phyloP scores from a whole-genome alignment of 2,113 vertebrate species.

The Macrotis lagotis region DNA sequence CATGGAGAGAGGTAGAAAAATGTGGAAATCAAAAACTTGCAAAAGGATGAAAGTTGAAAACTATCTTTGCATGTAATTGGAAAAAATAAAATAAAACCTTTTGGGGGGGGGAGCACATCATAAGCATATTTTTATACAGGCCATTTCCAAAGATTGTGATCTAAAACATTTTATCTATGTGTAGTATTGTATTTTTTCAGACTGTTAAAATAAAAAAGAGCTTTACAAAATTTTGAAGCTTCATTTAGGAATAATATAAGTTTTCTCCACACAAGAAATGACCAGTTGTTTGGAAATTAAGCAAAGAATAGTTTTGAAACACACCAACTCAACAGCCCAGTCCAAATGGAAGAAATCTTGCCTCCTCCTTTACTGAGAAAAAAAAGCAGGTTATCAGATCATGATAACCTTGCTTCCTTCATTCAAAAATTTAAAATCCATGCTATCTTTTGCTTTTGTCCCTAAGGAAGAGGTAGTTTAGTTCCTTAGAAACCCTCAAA shows the following conservation, averaged over 20 bases:
- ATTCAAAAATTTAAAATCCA: background rate
- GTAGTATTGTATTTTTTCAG: background rate
- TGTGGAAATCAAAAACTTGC: too few relatives aligned
- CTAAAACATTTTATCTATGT: background rate
- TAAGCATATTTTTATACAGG: background rate
- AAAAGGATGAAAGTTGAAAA: too few relatives aligned
- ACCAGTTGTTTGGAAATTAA: conserved; percentile 50
- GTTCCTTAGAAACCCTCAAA: too few relatives aligned
- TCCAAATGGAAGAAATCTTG: background rate
- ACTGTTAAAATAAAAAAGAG: background rate
- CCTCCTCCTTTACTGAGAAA: background rate
- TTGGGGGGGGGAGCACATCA: too few relatives aligned
- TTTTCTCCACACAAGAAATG: conserved; percentile 57
- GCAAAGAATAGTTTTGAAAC: background rate
- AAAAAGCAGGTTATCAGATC: background rate
- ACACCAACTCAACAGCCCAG: background rate
- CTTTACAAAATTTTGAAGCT: conserved; percentile 12
- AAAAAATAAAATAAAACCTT: too few relatives aligned
- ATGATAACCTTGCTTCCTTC: background rate
- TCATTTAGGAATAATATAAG: background rate
- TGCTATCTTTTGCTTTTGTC: background rate
- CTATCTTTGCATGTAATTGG: too few relatives aligned
- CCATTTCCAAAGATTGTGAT: background rate
- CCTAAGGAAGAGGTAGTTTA: background rate
- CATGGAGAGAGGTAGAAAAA: too few relatives aligned